Base-by-base conservation (phyloP, 2,888 invertebrate genomes). In the Microchrysa polita region DNA sequence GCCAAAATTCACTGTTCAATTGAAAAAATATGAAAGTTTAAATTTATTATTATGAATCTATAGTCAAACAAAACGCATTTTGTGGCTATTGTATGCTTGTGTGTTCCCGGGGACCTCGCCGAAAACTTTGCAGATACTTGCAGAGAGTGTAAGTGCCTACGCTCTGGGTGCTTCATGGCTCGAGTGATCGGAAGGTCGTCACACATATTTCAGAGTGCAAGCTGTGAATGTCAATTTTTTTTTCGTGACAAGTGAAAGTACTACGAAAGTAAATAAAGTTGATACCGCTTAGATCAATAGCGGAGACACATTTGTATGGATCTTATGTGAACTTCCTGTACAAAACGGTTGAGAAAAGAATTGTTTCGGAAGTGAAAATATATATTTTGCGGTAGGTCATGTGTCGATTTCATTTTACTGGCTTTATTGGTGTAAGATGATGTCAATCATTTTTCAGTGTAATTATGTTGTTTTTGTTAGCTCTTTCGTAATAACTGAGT, bases 281-380 rank as follows among this genome's bases (percentile, higher is more conserved):
- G 55, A 55, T 20, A 55, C 22, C 16, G n/a, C n/a, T 55, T 10
- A 55, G 55, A 55, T 55, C 55, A 20, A 20, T 20, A 55, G 18
- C 55, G 55, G 55, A 18, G 55, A 55, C 55, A 55, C 55, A 2
- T 55, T 55, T 55, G 55, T 20, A 55, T 55, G 55, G 18, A 2
- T 55, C 5, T 55, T 55, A 22, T 55, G 16, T 18, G 55, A 20
- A 55, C 18, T 55, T 55, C 55, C 20, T 55, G 55, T 20, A 34
- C 18, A 55, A 55, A 55, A 20, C 20, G 55, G 16, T 55, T 55
- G 7, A 20, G 55, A 52, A n/a, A 1, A 55, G 22, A 55, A 55
- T 55, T 55, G 55, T 55, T 55, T 55, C 55, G 55, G 55, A 55
- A 55, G 20, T 55, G 55, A 55, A 55, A 55, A 55, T n/a, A 22